Conservation (phyloP, 2,113 vertebrate genomes). For the Casuarius casuarius region DNA sequence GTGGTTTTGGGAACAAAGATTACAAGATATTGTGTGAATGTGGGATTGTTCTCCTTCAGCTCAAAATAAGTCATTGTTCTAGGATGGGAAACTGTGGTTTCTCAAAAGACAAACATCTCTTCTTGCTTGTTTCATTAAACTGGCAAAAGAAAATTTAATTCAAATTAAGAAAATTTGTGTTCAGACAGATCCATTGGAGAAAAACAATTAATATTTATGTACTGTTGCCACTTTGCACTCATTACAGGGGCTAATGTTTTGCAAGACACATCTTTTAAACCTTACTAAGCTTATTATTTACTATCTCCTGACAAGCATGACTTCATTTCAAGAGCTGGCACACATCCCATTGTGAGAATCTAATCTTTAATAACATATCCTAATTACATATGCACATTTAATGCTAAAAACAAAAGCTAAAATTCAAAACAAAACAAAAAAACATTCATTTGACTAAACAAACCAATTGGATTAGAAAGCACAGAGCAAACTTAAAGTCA, state of each 20-base stretch:
- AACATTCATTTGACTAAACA: constrained; percentile 9
- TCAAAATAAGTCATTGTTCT: constrained; percentile 45
- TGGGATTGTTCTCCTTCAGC: background rate
- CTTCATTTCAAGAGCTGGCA: constrained; percentile 55
- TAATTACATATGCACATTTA: constrained; percentile 45
- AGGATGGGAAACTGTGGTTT: constrained; percentile 27
- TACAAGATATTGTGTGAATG: constrained; percentile 19
- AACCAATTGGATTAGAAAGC: constrained; percentile 9
- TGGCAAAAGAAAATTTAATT: constrained; percentile 32
- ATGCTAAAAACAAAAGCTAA: constrained; percentile 24
- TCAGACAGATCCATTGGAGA: background rate
- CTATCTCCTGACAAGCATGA: constrained; percentile 51
- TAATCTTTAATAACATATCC: constrained; percentile 55
- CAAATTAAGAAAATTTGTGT: constrained; percentile 50
- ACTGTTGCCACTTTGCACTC: constrained; percentile 44
- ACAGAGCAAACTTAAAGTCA: constrained; percentile 32
- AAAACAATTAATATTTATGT: constrained; percentile 46
- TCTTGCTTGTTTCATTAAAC: constrained; percentile 44
- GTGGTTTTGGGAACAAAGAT: constrained; percentile 15
- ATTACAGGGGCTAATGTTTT: constrained; percentile 53
- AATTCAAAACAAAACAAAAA: constrained; percentile 2
- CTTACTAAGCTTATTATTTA: constrained; percentile 65
- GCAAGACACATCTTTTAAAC: constrained; percentile 61
- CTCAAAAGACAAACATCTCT: constrained; percentile 28
- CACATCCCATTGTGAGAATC: constrained; percentile 25